phyloP scores from a whole-genome alignment of 2,797 vertebrate species.

The Schizopygopsis malacanthus region DNA sequence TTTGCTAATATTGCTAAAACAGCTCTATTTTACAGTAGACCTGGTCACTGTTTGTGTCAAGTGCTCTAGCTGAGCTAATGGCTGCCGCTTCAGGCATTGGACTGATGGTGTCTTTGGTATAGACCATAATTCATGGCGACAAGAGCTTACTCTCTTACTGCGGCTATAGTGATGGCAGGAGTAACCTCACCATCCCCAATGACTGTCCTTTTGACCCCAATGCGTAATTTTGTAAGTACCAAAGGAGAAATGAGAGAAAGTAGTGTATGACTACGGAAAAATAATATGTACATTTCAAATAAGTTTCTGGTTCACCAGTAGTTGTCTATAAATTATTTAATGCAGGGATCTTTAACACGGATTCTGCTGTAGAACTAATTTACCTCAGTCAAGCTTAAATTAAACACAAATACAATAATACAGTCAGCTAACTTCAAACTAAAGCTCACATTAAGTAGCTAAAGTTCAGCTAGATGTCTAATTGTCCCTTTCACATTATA shows the following conservation, averaged over 20 bases:
- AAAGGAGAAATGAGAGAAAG: not conserved
- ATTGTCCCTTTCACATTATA: too few species aligned
- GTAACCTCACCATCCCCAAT: constrained; percentile 73
- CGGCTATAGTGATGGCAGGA: constrained; percentile 66
- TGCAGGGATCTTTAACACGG: not conserved
- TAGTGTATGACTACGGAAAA: not conserved
- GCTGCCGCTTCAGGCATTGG: constrained; percentile 81
- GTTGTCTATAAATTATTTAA: not conserved
- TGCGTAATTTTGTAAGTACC: constrained; percentile 88
- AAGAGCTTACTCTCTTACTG: constrained; percentile 84
- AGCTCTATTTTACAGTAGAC: constrained; percentile 69
- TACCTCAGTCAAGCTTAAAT: not conserved
- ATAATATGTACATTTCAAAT: not conserved
- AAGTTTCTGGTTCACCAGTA: not conserved
- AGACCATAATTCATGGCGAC: constrained; percentile 79
- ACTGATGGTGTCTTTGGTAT: constrained; percentile 78
- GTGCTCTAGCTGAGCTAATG: constrained; percentile 75
- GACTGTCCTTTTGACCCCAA: constrained; percentile 93
- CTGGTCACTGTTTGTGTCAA: constrained; percentile 79
- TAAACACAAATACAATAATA: not conserved
- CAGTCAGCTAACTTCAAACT: not conserved
- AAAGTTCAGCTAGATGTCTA: too few species aligned
- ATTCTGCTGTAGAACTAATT: not conserved
- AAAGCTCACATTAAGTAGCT: too few species aligned
- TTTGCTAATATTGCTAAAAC: constrained; percentile 11